Conservation (phyloP, 2,888 invertebrate genomes). For the Hypena proboscidalis region DNA sequence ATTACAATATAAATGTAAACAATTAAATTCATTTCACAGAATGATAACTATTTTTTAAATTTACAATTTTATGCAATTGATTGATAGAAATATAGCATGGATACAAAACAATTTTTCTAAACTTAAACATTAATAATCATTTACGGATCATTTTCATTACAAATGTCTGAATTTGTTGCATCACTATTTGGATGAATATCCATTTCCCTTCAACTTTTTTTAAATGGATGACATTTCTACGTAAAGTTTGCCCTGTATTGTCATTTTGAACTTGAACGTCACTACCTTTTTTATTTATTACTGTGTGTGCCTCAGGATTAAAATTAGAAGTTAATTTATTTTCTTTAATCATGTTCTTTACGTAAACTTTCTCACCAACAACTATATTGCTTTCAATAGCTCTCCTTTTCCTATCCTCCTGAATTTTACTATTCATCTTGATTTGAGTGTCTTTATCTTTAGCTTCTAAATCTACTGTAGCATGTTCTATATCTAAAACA, state of each 20-base stretch:
- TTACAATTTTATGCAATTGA: too few species aligned
- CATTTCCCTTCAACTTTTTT: too few species aligned
- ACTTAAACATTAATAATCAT: too few species aligned
- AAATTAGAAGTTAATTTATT: constrained; percentile 25
- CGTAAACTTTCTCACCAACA: constrained; percentile 29
- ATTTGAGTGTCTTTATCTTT: constrained; percentile 32
- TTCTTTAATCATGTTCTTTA: constrained; percentile 20
- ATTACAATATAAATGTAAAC: too few species aligned
- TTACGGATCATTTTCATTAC: too few species aligned
- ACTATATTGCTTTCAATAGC: constrained; percentile 10
- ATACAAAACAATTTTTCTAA: too few species aligned
- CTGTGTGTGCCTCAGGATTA: constrained; percentile 10
- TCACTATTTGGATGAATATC: too few species aligned
- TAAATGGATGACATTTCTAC: too few species aligned
- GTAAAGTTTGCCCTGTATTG: constrained; percentile 9
- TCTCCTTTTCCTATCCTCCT: constrained; percentile 22
- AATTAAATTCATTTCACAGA: too few species aligned
- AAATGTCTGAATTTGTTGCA: too few species aligned
- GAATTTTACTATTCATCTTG: constrained; percentile 35
- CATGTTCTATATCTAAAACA: constrained; percentile 14
- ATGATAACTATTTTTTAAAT: too few species aligned
- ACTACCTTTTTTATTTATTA: not conserved
- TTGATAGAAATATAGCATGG: too few species aligned
- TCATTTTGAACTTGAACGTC: constrained; percentile 10
- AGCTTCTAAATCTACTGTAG: constrained; percentile 20